phyloP scores from a whole-genome alignment of 2,113 vertebrate genomes.

The Heptranchias perlo region DNA sequence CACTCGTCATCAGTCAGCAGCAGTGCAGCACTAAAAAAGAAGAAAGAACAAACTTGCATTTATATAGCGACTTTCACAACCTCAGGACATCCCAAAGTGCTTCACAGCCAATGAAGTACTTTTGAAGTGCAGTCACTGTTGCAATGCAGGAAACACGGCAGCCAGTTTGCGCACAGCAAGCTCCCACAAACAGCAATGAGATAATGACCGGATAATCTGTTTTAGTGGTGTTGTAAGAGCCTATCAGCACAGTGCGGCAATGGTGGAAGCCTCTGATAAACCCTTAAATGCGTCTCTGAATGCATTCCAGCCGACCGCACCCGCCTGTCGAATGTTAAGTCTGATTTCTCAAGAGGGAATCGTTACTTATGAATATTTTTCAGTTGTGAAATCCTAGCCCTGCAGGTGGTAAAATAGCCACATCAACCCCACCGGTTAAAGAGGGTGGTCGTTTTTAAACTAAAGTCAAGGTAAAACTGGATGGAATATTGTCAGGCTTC shows the following conservation, averaged over 20 bases:
- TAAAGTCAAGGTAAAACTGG: not conserved
- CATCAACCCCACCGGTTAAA: not conserved
- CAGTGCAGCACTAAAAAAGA: not conserved
- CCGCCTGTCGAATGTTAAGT: not conserved
- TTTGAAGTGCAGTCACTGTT: not conserved
- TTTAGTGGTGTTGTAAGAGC: not conserved
- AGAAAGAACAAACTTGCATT: not conserved
- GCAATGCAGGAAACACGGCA: not conserved
- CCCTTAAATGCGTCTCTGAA: not conserved
- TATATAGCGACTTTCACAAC: not conserved
- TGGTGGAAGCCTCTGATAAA: not conserved
- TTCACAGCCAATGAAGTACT: not conserved
- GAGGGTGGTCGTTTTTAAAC: not conserved
- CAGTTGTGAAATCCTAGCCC: not conserved
- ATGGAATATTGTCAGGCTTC: not conserved
- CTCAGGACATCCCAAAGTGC: not conserved
- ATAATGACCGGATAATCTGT: not conserved
- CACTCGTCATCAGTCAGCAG: not conserved
- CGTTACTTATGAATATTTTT: not conserved
- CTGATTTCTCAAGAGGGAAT: not conserved
- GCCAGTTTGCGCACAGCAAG: not conserved
- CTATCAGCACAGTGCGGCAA: not conserved
- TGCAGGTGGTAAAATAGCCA: not conserved
- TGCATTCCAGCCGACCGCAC: not conserved
- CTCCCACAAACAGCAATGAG: not conserved